Conservation (phyloP, 2,888 invertebrate genomes). For the Toxonevra muliebris region DNA sequence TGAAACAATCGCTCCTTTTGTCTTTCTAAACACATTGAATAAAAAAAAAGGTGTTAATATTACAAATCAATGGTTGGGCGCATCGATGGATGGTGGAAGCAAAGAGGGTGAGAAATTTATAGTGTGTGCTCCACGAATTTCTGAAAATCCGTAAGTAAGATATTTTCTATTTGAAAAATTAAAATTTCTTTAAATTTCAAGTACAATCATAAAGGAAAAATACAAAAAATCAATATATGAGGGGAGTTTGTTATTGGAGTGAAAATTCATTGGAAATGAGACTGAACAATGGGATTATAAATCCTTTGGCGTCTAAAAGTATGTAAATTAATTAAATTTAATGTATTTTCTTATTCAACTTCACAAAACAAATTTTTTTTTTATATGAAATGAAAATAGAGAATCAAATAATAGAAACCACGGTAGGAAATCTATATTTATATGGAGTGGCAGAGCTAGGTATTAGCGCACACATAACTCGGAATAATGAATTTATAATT, state of each 20-base stretch:
- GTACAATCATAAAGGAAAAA: background rate
- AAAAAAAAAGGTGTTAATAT: background rate
- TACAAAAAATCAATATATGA: constrained; percentile 35
- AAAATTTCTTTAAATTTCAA: background rate
- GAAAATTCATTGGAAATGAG: constrained; percentile 42
- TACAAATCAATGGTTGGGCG: constrained; percentile 61
- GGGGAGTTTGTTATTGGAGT: constrained; percentile 53
- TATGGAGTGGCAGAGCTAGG: constrained; percentile 45
- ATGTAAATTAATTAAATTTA: no score
- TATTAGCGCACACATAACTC: constrained; percentile 45
- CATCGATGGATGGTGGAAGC: constrained; percentile 57
- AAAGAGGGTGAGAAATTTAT: constrained; percentile 51
- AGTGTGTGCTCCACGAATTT: constrained; percentile 46
- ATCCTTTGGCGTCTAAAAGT: constrained; percentile 17
- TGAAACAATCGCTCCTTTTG: background rate
- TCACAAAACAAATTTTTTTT: no score
- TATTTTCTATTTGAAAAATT: constrained; percentile 36
- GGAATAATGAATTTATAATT: constrained; percentile 45
- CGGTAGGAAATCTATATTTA: no score
- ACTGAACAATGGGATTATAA: constrained; percentile 31
- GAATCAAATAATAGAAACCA: no score
- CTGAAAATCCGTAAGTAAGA: background rate
- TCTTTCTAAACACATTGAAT: background rate
- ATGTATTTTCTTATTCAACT: no score
- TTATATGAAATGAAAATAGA: no score